These are phyloP conservation scores for Hyppa rectilinea DNA, from an alignment of 2,888 invertebrate species.

Conservation along the genomic window DNA sequence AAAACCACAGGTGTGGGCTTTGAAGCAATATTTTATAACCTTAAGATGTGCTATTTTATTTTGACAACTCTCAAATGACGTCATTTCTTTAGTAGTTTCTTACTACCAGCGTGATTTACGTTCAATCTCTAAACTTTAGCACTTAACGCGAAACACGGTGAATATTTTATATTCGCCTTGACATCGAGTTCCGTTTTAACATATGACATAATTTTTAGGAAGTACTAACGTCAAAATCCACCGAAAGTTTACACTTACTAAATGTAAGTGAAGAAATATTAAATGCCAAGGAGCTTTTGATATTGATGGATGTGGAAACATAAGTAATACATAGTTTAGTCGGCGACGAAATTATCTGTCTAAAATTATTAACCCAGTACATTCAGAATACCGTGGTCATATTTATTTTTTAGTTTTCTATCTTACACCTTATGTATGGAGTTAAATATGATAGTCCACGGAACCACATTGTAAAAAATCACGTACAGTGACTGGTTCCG, in stretches of 20 bases:
- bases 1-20: slow-evolving; percentile 39
- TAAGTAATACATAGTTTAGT: neutral
- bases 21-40: slow-evolving; percentile 36
- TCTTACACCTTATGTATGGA: too few relatives aligned
- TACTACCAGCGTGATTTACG: slow-evolving; percentile 41
- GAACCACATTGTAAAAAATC: neutral
- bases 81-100: slow-evolving; percentile 37
- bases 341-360: neutral
- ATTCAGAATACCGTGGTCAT: slow-evolving; percentile 1
- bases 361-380: neutral
- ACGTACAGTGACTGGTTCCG: too few relatives aligned
- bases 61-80: slow-evolving; percentile 39
- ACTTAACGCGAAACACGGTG: slow-evolving; percentile 31
- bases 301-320: neutral
- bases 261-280: slow-evolving; percentile 23
- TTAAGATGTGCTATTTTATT: slow-evolving; percentile 29
- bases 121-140: slow-evolving; percentile 34
- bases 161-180: slow-evolving; percentile 59
- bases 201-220: slow-evolving; percentile 60
- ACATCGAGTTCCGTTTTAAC: slow-evolving; percentile 56
- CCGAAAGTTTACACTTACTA: slow-evolving; percentile 35
- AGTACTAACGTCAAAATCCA: slow-evolving; percentile 32
- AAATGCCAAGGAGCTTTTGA: slow-evolving; percentile 43
- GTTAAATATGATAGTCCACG: neutral
- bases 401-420: too few relatives aligned